These are phyloP conservation scores for Formica selysi DNA, from an alignment of 1,140 invertebrate genomes.

Conservation along the genomic window DNA sequence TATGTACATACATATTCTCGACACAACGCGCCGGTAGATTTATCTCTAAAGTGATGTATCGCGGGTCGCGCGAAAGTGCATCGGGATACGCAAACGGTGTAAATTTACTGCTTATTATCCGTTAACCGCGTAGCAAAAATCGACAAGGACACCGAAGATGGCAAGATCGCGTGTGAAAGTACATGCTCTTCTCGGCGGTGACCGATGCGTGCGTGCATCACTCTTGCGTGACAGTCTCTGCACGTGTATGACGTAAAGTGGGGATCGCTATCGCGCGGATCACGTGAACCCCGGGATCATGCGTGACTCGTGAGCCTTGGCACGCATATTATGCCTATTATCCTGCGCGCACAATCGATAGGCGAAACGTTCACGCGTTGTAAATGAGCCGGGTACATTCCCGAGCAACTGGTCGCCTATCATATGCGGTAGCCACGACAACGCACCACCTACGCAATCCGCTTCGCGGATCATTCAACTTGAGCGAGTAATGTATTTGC, in stretches of 20 bases:
- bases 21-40: slow-evolving; percentile 6
- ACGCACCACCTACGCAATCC: slow-evolving; percentile 54
- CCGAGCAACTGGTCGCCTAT: slow-evolving; percentile 50
- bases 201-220: slow-evolving; percentile 1
- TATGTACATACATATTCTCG: not conserved
- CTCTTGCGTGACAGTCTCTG: not conserved
- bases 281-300: slow-evolving; percentile 64
- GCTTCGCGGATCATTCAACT: slow-evolving; percentile 63
- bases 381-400: slow-evolving; percentile 53
- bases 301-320: slow-evolving; percentile 76
- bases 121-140: slow-evolving; percentile 1
- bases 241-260: slow-evolving; percentile 35
- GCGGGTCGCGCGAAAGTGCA: slow-evolving; percentile 41
- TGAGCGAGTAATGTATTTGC: slow-evolving; percentile 34
- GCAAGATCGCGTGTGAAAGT: slow-evolving; percentile 57
- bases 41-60: slow-evolving; percentile 52
- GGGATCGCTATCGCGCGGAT: slow-evolving; percentile 32
- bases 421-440: slow-evolving; percentile 50
- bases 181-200: slow-evolving; percentile 10
- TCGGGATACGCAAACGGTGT: slow-evolving; percentile 33
- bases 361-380: slow-evolving; percentile 62
- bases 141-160: slow-evolving; percentile 46
- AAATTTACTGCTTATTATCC: slow-evolving; percentile 53
- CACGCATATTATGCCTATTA: slow-evolving; percentile 68
- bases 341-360: slow-evolving; percentile 54